Conservation (phyloP, 1,140 invertebrate genomes). For the Zaprionus davidi region DNA sequence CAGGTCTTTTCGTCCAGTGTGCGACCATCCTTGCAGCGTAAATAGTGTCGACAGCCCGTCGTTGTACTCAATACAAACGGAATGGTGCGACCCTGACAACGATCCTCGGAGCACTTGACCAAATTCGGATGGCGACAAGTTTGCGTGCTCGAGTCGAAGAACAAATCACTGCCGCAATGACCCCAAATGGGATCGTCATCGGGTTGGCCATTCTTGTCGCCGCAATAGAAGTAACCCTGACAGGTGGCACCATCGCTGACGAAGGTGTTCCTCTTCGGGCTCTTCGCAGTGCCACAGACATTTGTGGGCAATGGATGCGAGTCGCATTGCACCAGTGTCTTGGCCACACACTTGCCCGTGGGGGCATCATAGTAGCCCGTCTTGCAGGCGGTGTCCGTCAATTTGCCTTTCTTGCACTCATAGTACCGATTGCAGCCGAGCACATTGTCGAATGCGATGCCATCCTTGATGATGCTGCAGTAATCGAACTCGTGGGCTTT, state of each 20-base stretch:
- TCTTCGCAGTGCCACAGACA: slow-evolving; percentile 62
- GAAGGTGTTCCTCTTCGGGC: slow-evolving; percentile 39
- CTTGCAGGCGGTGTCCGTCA: slow-evolving; percentile 46
- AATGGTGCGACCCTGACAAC: slow-evolving; percentile 64
- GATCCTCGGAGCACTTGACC: slow-evolving; percentile 62
- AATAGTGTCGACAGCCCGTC: slow-evolving; percentile 63
- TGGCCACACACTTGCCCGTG: slow-evolving; percentile 50
- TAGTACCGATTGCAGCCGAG: slow-evolving; percentile 61
- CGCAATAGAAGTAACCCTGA: slow-evolving; percentile 69
- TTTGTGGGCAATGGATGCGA: slow-evolving; percentile 67
- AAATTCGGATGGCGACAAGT: slow-evolving; percentile 36
- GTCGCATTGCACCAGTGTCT: slow-evolving; percentile 54
- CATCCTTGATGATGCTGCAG: slow-evolving; percentile 65
- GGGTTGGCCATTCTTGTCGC: slow-evolving; percentile 27
- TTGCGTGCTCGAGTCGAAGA: slow-evolving; percentile 58
- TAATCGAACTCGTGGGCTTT: slow-evolving; percentile 55
- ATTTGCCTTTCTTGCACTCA: slow-evolving; percentile 45
- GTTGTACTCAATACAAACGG: slow-evolving; percentile 50
- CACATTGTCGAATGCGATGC: slow-evolving; percentile 54
- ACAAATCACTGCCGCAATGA: slow-evolving; percentile 50
- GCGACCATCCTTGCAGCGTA: slow-evolving; percentile 49
- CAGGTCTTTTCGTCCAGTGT: slow-evolving; percentile 49
- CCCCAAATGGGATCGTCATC: slow-evolving; percentile 54
- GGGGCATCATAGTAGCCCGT: slow-evolving; percentile 56
- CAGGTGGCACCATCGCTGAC: slow-evolving; percentile 68